A percentile compares a stretch with the other conserved stretches of the same genome.
These are phyloP conservation scores for Tachysurus vachellii DNA, from an alignment of 2,113 vertebrate species.

Conservation along the genomic window DNA sequence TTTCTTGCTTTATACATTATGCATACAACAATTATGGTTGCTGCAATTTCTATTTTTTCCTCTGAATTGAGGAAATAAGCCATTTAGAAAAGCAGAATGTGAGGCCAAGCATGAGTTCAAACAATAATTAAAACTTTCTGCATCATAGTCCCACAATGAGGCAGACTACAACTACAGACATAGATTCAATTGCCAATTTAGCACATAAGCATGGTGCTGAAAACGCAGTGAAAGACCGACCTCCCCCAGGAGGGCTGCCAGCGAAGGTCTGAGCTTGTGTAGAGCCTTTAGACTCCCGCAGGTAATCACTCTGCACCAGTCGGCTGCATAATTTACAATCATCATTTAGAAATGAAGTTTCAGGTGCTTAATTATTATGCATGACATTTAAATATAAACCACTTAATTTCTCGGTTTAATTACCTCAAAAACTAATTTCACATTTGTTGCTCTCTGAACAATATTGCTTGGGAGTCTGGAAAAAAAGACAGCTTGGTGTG, in stretches of 20 bases:
- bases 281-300: constrained; percentile 20
- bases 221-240: constrained; percentile 13
- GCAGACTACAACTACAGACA: constrained; percentile 9
- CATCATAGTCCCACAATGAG: constrained; percentile 35
- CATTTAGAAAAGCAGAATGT: constrained; percentile 17
- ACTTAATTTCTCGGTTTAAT: constrained; percentile 48
- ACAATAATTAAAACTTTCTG: constrained; percentile 44
- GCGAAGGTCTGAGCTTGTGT: neutral
- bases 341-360: constrained; percentile 45
- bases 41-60: neutral
- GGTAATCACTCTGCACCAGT: constrained; percentile 42
- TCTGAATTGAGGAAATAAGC: constrained; percentile 2
- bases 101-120: constrained; percentile 39
- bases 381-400: constrained; percentile 46
- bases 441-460: constrained; percentile 46
- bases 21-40: constrained; percentile 8
- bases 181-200: constrained; percentile 32
- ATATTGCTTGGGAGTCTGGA: constrained; percentile 36
- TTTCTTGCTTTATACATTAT: neutral
- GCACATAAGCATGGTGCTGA: constrained; percentile 11
- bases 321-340: constrained; percentile 42
- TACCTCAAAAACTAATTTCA: constrained; percentile 47
- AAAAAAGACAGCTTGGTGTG: constrained; percentile 26
- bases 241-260: constrained; percentile 30
- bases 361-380: constrained; percentile 47